These are phyloP conservation scores for Paedocypris micromegethes DNA, from an alignment of 2,797 vertebrate genomes.

Conservation along the genomic window DNA sequence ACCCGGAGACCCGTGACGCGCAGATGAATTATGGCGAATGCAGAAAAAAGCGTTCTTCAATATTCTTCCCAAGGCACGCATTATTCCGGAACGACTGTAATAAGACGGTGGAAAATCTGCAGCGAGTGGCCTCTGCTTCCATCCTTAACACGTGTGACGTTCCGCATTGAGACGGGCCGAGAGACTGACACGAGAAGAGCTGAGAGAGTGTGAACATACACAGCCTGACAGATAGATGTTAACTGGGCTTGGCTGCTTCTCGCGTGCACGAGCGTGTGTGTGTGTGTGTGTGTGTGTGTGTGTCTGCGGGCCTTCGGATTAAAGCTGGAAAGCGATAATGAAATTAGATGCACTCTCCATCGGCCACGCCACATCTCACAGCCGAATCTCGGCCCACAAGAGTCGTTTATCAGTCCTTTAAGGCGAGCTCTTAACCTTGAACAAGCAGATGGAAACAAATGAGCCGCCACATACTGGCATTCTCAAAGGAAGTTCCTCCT, in stretches of 20 bases:
- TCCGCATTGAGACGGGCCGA: constrained; percentile 35
- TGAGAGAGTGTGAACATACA: constrained; percentile 48
- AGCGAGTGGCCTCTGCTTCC: constrained; percentile 38
- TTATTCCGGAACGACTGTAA: constrained; percentile 45
- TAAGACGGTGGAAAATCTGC: constrained; percentile 49
- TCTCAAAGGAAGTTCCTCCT: constrained; percentile 55
- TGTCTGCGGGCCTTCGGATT: constrained; percentile 68
- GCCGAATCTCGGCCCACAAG: constrained; percentile 59
- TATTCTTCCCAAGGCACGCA: constrained; percentile 45
- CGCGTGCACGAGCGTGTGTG: constrained; percentile 52
- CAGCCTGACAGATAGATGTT: constrained; percentile 68
- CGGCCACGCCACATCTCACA: constrained; percentile 42
- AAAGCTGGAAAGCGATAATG: constrained; percentile 65
- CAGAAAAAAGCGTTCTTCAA: constrained; percentile 29
- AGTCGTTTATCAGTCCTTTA: constrained; percentile 66
- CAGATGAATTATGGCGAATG: constrained; percentile 21
- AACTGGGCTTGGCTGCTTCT: constrained; percentile 38
- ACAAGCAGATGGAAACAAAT: constrained; percentile 67
- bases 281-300: constrained; percentile 71
- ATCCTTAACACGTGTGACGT: constrained; percentile 26
- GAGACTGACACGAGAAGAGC: constrained; percentile 26
- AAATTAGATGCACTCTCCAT: constrained; percentile 66
- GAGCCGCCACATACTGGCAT: constrained; percentile 59
- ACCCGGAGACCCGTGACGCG: constrained; percentile 15
- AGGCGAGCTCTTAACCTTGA: constrained; percentile 76